Evolutionary conservation across 2,797 vertebrate species (phyloP), one percentile per base, ranked within the genome.

Genomic region (Pygocentrus nattereri): DNA sequence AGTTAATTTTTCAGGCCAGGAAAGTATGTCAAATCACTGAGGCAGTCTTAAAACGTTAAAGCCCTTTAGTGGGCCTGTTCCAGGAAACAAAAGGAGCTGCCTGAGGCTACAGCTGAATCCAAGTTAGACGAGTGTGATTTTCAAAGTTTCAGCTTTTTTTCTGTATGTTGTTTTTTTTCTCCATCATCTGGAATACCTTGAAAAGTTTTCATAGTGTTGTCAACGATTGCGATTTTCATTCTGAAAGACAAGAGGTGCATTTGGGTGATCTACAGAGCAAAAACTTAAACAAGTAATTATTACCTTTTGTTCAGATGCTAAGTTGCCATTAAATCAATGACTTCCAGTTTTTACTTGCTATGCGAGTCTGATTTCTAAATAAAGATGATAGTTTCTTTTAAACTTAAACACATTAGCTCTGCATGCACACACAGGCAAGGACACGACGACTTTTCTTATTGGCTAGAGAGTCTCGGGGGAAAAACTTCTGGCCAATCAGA

Each of bases 241-340:
- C 97, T 98, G 97, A 97, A 99, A 98, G 95, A 98, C 94, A 98
- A 98, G 92, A 97, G 91, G 94, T 93, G 94, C 88, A 93, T 85
- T 79, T 90, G 90, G 91, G 89, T 93, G 94, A 95, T 94, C 92
- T 92, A 91, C 88, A 92, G 70, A 92, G 88, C 80, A 82, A 90
- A 83, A 56, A 21, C 5, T 25, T 62, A 4, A 23, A 76, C 49
- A 65, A 6, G 52, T 76, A 74, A 34, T 18, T n/a, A 18, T 67
- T 6, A 75, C 44, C 62, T 78, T 67, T 75, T 21, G 47, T 50
- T 64, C 50, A 72, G 16, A 74, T 50, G 34, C 41, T 78, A 67
- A 68, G 78, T 54, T 23, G n/a, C 44, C 65, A 71, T 31, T 21
- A 44, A 58, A 79, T 50, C n/a, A 13, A 59, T 21, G 18, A 54